A percentile compares a stretch with the other conserved stretches of the same genome.
phyloP scores from a whole-genome alignment of 2,797 vertebrate genomes.

The Myripristis jacobus region DNA sequence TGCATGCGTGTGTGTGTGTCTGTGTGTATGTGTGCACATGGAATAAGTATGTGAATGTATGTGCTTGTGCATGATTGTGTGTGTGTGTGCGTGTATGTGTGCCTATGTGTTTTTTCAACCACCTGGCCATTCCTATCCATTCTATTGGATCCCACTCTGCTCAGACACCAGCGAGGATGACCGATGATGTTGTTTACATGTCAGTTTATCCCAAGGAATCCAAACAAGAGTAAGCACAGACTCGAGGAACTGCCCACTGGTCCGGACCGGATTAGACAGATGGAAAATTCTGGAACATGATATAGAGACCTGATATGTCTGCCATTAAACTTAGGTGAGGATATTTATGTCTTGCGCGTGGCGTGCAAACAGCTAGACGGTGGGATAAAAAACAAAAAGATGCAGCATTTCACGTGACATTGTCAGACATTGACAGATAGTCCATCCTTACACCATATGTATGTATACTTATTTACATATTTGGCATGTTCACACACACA shows the following conservation, averaged over 20 bases:
- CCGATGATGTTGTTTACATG: constrained; percentile 50
- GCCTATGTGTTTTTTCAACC: constrained; percentile 18
- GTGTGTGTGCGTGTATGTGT: neutral
- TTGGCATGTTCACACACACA: neutral
- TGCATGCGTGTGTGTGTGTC: constrained; percentile 3
- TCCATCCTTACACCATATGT: too few relatives aligned
- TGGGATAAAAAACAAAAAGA: neutral
- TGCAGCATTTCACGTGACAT: too few relatives aligned
- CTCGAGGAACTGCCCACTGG: constrained; percentile 26
- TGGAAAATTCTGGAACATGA: constrained; percentile 68
- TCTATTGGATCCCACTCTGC: constrained; percentile 33
- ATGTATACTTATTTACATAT: too few relatives aligned
- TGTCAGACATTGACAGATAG: too few relatives aligned
- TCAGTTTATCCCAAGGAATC: constrained; percentile 29
- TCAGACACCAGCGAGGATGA: constrained; percentile 29
- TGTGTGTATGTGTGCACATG: neutral
- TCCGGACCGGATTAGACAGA: constrained; percentile 32
- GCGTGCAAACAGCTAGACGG: constrained; percentile 11
- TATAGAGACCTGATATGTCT: constrained; percentile 44
- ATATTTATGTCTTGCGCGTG: constrained; percentile 30
- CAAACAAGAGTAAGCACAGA: constrained; percentile 6
- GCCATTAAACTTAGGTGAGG: constrained; percentile 25
- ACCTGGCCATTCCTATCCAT: constrained; percentile 49
- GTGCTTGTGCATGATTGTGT: neutral
- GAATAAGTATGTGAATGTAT: constrained; percentile 4